These are phyloP conservation scores for Xestoiulus laeticollis DNA, from an alignment of 2,888 invertebrate genomes.

Conservation along the genomic window DNA sequence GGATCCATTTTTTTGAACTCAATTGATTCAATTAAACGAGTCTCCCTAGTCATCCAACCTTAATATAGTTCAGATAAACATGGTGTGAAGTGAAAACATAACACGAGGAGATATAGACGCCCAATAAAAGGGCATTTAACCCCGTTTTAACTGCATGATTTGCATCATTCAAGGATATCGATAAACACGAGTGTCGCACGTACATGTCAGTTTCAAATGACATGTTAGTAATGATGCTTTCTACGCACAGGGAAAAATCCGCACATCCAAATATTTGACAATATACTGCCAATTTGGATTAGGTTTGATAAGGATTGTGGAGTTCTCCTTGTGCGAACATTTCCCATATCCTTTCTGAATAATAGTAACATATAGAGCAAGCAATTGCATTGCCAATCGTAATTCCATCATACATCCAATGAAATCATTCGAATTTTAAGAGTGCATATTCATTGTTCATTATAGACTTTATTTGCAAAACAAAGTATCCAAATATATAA, in stretches of 20 bases:
- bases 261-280: too few species aligned
- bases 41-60: neutral
- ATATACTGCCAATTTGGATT: too few species aligned
- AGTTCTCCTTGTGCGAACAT: too few species aligned
- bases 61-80: slow-evolving; percentile 6
- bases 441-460: too few species aligned
- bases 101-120: neutral
- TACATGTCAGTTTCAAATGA: too few species aligned
- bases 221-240: neutral
- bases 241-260: too few species aligned
- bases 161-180: neutral
- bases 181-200: too few species aligned
- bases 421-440: neutral
- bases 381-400: neutral
- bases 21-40: neutral
- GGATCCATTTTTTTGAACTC: neutral
- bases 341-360: too few species aligned
- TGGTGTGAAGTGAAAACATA: neutral
- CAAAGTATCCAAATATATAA: neutral
- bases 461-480: neutral
- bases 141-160: neutral
- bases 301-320: too few species aligned
- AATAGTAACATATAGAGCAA: too few species aligned
- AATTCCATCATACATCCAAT: neutral
- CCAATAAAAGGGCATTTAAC: slow-evolving; percentile 28